These are phyloP conservation scores for Menura novaehollandiae DNA, from an alignment of 2,113 vertebrate species.

Conservation along the genomic window DNA sequence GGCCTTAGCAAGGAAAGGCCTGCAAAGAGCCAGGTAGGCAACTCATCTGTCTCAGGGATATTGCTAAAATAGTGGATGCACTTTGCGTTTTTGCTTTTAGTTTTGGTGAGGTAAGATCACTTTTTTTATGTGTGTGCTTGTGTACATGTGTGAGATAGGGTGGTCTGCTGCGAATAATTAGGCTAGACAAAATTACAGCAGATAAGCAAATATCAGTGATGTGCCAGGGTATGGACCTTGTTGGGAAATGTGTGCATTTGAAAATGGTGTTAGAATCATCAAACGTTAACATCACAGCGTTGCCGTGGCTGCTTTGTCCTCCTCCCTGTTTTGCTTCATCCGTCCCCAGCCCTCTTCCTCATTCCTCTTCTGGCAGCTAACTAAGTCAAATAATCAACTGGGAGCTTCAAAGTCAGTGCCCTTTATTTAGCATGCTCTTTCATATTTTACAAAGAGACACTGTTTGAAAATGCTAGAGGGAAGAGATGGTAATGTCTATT, in stretches of 20 bases:
- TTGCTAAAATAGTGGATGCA: background rate
- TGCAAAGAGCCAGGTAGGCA: background rate
- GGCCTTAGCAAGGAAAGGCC: background rate
- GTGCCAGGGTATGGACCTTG: background rate
- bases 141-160: background rate
- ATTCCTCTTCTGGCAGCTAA: background rate
- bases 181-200: background rate
- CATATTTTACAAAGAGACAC: constrained; percentile 5
- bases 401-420: background rate
- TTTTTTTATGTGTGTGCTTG: background rate
- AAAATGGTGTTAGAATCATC: background rate
- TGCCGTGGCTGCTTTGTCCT: background rate
- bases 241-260: background rate
- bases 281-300: fast-evolving
- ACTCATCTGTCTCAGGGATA: background rate
- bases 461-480: background rate
- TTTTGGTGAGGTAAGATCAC: background rate
- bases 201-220: background rate
- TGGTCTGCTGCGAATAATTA: background rate
- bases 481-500: background rate
- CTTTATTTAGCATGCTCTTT: background rate
- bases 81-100: background rate
- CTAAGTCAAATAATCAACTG: background rate
- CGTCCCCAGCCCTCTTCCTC: background rate
- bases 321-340: background rate